These are phyloP conservation scores for Pseudolycoriella hygida DNA, from an alignment of 2,888 invertebrate species.

Conservation along the genomic window DNA sequence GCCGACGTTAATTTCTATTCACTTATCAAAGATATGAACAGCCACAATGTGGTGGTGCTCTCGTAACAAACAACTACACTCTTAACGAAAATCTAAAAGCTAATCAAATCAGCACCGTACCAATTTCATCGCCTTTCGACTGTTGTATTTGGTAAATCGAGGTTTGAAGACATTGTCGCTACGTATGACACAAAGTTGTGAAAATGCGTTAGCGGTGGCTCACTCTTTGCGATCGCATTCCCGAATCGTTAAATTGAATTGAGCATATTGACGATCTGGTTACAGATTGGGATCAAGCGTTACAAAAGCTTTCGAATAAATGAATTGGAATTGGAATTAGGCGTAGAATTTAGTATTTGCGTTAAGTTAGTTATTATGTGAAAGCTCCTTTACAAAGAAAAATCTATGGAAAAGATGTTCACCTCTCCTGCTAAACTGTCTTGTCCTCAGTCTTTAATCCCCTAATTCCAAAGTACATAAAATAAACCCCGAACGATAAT, in stretches of 20 bases:
- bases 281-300: constrained; percentile 64
- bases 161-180: constrained; percentile 85
- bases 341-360: too few species aligned
- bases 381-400: too few species aligned
- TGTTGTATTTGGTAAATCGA: constrained; percentile 78
- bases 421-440: too few species aligned
- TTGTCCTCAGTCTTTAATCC: too few species aligned
- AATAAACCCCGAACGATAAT: too few species aligned
- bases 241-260: constrained; percentile 38
- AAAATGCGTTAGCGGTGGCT: constrained; percentile 60
- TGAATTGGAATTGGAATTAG: neutral
- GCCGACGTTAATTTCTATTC: constrained; percentile 87
- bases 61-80: constrained; percentile 56
- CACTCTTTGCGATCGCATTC: constrained; percentile 67
- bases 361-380: too few species aligned
- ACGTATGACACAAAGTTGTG: constrained; percentile 79
- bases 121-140: constrained; percentile 91
- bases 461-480: too few species aligned
- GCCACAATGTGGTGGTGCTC: constrained; percentile 93
- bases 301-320: constrained; percentile 27
- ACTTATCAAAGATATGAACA: constrained; percentile 95
- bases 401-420: too few species aligned
- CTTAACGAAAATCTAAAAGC: constrained; percentile 52
- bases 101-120: constrained; percentile 54
- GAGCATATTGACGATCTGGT: constrained; percentile 65